Percentiles rank a stretch among this genome's conserved stretches.
Conservation (phyloP, 1,140 invertebrate genomes). For the Psix sp. region DNA sequence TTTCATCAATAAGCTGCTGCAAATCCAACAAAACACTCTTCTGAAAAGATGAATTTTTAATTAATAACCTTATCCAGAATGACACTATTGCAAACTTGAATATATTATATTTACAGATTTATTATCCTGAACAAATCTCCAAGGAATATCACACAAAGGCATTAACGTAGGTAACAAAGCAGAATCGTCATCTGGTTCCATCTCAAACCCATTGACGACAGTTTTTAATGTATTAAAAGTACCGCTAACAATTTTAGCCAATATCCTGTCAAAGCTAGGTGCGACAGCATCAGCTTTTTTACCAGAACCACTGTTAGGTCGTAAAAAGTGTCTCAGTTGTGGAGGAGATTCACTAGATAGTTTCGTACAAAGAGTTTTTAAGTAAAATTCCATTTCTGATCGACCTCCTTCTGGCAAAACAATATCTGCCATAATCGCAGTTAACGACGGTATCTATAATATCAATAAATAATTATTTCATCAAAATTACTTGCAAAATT, state of each 20-base stretch:
- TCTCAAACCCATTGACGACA: constrained; percentile 72
- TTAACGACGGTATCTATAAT: constrained; percentile 63
- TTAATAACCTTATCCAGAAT: background rate
- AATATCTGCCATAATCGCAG: constrained; percentile 65
- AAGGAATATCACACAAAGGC: constrained; percentile 71
- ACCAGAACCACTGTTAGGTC: constrained; percentile 65
- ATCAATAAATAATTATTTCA: constrained; percentile 3
- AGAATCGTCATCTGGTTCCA: constrained; percentile 70
- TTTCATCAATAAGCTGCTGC: constrained; percentile 66
- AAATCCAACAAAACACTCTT: constrained; percentile 63
- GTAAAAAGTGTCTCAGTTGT: constrained; percentile 69
- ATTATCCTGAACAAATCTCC: constrained; percentile 71
- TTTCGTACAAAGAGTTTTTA: constrained; percentile 66
- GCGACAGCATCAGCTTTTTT: constrained; percentile 72
- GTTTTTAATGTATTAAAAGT: constrained; percentile 72
- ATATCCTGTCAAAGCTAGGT: constrained; percentile 69
- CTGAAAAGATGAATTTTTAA: constrained; percentile 16
- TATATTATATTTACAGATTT: constrained; percentile 63
- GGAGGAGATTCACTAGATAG: constrained; percentile 66
- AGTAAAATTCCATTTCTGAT: constrained; percentile 69
- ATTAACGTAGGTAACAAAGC: constrained; percentile 67
- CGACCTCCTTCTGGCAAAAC: constrained; percentile 70
- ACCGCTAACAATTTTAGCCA: constrained; percentile 72
- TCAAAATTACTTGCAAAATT: too few species aligned
- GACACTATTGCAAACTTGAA: background rate